Conservation (phyloP, 23 tunicate species). For the Ascidia mentula region DNA sequence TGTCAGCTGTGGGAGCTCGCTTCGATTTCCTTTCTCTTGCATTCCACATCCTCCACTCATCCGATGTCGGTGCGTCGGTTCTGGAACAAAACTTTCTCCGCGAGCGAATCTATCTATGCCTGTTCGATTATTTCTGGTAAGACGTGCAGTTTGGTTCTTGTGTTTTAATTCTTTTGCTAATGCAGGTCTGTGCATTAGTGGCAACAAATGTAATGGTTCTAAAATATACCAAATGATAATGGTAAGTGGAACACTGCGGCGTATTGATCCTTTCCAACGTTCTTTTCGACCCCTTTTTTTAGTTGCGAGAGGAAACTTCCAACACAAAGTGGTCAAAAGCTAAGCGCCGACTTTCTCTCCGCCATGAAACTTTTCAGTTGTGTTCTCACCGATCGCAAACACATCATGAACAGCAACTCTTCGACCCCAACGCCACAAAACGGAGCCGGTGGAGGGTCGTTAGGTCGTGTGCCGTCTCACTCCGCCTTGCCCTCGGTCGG, state of each 20-base stretch:
- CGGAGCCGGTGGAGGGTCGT: conserved; percentile 4
- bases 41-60: conserved; percentile 65
- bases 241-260: too few relatives aligned
- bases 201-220: too few relatives aligned
- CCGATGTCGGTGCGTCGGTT: conserved; percentile 23
- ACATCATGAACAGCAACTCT: conserved; percentile 29
- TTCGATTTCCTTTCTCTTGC: conserved; percentile 62
- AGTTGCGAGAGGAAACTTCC: conserved; percentile 73
- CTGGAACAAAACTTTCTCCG: conserved; percentile 80
- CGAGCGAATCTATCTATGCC: conserved; percentile 60
- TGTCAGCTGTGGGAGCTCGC: conserved; percentile 83
- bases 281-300: neutral
- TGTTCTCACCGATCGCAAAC: conserved; percentile 67
- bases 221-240: too few relatives aligned
- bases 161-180: neutral
- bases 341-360: conserved; percentile 47
- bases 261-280: too few relatives aligned
- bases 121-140: conserved; percentile 96
- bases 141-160: neutral
- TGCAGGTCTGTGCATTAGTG: neutral
- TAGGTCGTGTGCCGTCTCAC: conserved; percentile 24
- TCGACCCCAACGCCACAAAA: neutral
- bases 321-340: conserved; percentile 38
- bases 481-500: conserved; percentile 25
- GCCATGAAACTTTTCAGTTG: conserved; percentile 55